Evolutionary conservation across 1,140 invertebrate species (phyloP).

Genomic region (Oncopodura yosiiana): DNA sequence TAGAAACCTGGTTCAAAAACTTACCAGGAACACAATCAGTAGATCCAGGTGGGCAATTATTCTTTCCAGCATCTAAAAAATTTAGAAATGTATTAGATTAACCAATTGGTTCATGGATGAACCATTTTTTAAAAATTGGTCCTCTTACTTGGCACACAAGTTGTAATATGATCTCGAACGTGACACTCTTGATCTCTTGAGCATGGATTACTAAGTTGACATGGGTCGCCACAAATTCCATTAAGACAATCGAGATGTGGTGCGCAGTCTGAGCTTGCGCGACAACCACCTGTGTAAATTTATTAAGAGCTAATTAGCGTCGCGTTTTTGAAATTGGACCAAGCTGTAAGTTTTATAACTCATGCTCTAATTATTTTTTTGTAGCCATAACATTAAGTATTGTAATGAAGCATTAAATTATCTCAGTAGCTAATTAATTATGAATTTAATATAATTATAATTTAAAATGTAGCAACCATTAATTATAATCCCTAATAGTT

Average conservation of each 20-base stretch:
- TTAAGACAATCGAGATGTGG: constrained; percentile 53
- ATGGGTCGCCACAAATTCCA: constrained; percentile 53
- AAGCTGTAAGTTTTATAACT: not conserved
- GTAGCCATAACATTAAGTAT: not conserved
- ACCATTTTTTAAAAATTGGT: not conserved
- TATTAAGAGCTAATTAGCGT: not conserved
- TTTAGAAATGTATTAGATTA: not conserved
- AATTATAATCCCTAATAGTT: too few relatives aligned
- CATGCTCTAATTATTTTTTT: not conserved
- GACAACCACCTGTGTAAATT: constrained; percentile 45
- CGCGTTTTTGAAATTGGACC: not conserved
- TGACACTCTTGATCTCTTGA: constrained; percentile 13
- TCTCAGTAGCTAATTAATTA: not conserved
- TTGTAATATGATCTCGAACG: constrained; percentile 19
- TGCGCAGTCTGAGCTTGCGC: constrained; percentile 55
- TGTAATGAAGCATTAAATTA: not conserved
- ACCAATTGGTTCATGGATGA: not conserved
- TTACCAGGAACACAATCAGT: constrained; percentile 4
- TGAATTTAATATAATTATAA: not conserved
- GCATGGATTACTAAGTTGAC: constrained; percentile 37
- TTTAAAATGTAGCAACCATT: too few relatives aligned
- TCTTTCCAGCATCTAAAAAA: constrained; percentile 1
- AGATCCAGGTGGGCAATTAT: not conserved
- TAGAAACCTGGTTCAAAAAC: constrained; percentile 5
- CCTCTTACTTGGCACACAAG: constrained; percentile 19